A percentile compares a stretch with the other conserved stretches of the same genome.
These are phyloP conservation scores for Meghimatium bilineatum DNA, from an alignment of 2,888 invertebrate species.

Conservation along the genomic window DNA sequence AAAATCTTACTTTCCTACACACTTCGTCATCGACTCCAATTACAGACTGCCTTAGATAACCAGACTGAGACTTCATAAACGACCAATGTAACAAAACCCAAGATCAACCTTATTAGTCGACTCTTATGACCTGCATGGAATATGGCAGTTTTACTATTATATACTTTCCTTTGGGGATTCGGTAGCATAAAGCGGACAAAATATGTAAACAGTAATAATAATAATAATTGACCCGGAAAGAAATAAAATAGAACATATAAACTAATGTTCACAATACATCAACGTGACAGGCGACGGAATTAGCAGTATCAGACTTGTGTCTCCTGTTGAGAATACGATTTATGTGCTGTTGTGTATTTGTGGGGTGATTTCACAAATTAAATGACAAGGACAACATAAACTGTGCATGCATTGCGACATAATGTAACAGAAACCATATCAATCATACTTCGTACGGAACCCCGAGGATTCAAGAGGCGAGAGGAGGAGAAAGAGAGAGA, in stretches of 20 bases:
- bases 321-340: background rate
- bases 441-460: background rate
- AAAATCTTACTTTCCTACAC: too few relatives aligned
- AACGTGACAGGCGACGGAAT: conserved; percentile 1
- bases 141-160: too few relatives aligned
- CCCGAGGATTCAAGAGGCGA: background rate
- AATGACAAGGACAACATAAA: background rate
- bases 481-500: background rate
- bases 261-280: conserved; percentile 7
- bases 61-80: too few relatives aligned
- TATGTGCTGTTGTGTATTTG: conserved; percentile 2
- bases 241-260: background rate
- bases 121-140: too few relatives aligned
- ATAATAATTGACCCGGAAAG: background rate
- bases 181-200: too few relatives aligned
- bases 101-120: too few relatives aligned
- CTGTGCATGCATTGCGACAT: conserved; percentile 7
- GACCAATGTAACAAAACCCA: too few relatives aligned
- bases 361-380: conserved; percentile 9
- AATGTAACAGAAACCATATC: background rate
- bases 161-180: too few relatives aligned
- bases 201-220: too few relatives aligned
- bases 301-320: background rate
- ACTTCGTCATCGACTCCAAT: too few relatives aligned
- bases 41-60: too few relatives aligned